Evolutionary conservation across 2,797 vertebrate species (phyloP).

Genomic region (Megalops cyprinoides): DNA sequence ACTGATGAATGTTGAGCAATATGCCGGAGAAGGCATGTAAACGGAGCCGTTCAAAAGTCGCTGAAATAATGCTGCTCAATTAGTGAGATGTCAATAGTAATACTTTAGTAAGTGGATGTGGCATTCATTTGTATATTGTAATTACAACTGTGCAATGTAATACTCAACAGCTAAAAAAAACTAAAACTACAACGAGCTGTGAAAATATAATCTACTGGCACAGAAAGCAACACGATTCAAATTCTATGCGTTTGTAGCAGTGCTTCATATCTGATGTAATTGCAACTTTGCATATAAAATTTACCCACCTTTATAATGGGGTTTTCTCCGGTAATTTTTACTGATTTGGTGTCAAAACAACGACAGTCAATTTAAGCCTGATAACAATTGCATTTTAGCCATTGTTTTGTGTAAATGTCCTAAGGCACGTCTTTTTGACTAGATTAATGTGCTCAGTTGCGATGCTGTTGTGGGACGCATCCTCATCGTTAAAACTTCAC

Average conservation of each 20-base stretch:
- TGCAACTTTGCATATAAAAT: too few relatives aligned
- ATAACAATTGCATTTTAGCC: too few relatives aligned
- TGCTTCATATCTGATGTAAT: background rate
- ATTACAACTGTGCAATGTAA: background rate
- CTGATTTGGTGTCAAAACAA: too few relatives aligned
- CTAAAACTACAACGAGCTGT: background rate
- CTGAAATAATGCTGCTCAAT: conserved; percentile 38
- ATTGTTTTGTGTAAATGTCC: too few relatives aligned
- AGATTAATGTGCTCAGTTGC: background rate
- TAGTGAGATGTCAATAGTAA: conserved; percentile 30
- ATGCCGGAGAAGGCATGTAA: conserved; percentile 40
- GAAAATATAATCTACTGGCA: background rate
- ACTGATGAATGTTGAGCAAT: conserved; percentile 19
- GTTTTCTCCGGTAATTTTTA: too few relatives aligned
- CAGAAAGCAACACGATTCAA: background rate
- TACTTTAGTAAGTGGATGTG: background rate
- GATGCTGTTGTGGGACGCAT: background rate
- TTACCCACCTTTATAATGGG: too few relatives aligned
- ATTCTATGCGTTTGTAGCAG: background rate
- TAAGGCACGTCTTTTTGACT: too few relatives aligned
- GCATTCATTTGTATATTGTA: background rate
- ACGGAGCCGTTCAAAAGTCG: conserved; percentile 19
- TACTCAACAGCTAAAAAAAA: background rate
- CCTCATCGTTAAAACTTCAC: background rate
- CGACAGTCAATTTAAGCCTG: too few relatives aligned